Evolutionary conservation across 1,140 invertebrate species (phyloP), one percentile per base, ranked within the genome.

Genomic region (Sitophilus oryzae): DNA sequence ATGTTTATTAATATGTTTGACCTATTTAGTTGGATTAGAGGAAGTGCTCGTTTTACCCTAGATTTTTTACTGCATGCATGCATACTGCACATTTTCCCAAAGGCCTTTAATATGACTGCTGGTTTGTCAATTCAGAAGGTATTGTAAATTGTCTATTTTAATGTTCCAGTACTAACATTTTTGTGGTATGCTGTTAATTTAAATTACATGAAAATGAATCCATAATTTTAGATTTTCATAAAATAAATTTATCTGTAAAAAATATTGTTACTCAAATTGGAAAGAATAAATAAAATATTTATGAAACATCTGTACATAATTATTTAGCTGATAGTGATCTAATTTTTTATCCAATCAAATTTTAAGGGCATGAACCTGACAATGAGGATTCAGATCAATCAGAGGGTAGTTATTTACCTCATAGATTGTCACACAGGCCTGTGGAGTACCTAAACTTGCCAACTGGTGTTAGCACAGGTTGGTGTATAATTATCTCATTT

Each of bases 381-480:
- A 83, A 83, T 71, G 81, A 83, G 71, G 81, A 82, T 63, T 83
- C 82, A 0, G 82, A 83, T 70, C 70, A 81, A 56, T 82, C 81
- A 0, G 77, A 82, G 52, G 80, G 80, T 30, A 80, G 79, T 46
- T 83, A 83, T 59, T 70, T 83, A 60, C 79, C 80, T 47, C 81
- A 83, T 57, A 74, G 68, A 65, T 72, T 72, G 55, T 71, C 63
- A 43, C 62, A 65, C 44, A 62, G 62, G 41, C 67, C 67, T 43
- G 68, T 69, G 11, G 69, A 71, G 46, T 71, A 71, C 56, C 52
- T 71, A 6, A 71, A 71, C 60, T 55, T 71, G 30, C 69, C 69
- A 16, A 63, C 66, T 15, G 52, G 55, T 30, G 50, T 65, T 38
- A 57, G 50, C 36, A 61, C 63, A 41, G 52, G 52, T 55, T 2